Evolutionary conservation across 2,797 vertebrate species (phyloP).

Genomic region (Glyptemys insculpta): DNA sequence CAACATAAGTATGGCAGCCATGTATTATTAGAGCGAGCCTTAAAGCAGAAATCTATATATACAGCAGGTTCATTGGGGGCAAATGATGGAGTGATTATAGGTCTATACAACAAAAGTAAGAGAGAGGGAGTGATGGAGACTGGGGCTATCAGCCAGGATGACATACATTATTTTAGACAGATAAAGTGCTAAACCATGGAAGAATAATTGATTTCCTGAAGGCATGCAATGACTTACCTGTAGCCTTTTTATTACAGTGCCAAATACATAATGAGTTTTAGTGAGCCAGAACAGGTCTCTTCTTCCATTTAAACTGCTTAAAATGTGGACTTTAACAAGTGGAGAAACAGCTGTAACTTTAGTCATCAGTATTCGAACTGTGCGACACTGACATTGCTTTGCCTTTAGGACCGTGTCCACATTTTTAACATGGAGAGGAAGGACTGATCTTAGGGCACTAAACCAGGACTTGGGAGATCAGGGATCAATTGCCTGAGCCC

Average conservation of each 20-base stretch:
- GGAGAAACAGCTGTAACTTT: background rate
- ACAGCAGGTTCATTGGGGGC: constrained; percentile 58
- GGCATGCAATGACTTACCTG: constrained; percentile 23
- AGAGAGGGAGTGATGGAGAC: background rate
- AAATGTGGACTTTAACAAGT: background rate
- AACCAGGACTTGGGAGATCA: background rate
- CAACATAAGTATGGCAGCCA: constrained; percentile 62
- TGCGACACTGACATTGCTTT: background rate
- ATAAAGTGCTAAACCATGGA: constrained; percentile 19
- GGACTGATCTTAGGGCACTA: background rate
- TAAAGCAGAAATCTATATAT: constrained; percentile 69
- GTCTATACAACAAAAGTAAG: background rate
- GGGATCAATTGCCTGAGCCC: background rate
- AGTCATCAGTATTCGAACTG: constrained; percentile 27
- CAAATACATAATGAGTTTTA: constrained; percentile 63
- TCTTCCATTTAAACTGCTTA: constrained; percentile 31
- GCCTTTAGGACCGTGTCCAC: background rate
- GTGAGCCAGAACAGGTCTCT: constrained; percentile 8
- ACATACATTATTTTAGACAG: constrained; percentile 38
- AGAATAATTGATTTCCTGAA: constrained; percentile 56
- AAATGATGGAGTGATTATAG: constrained; percentile 56
- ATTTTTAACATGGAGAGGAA: background rate
- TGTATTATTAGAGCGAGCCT: constrained; percentile 65
- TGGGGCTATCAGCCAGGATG: constrained; percentile 9
- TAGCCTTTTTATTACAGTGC: constrained; percentile 46